phyloP scores from a whole-genome alignment of 2,888 invertebrate species.

The Blastobasis adustella region DNA sequence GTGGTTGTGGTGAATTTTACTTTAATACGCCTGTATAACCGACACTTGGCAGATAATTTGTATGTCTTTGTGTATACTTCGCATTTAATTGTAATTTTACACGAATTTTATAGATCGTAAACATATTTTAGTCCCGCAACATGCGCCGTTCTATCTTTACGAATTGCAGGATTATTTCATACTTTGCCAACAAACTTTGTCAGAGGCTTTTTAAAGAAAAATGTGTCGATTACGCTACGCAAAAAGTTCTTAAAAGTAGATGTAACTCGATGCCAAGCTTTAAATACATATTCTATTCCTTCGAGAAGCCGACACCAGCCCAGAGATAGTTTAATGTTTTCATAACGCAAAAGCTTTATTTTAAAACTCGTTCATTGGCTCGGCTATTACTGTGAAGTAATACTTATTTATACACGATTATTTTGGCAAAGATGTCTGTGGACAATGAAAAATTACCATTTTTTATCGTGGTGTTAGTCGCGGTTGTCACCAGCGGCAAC shows the following conservation, averaged over 20 bases:
- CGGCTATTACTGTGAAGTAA: slow-evolving; percentile 20
- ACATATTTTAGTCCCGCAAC: no score
- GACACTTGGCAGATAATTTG: no score
- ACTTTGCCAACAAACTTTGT: no score
- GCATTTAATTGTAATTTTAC: no score
- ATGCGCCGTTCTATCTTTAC: no score
- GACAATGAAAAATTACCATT: slow-evolving; percentile 33
- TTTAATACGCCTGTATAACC: no score
- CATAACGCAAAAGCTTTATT: slow-evolving; percentile 8
- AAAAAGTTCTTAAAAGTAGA: not conserved
- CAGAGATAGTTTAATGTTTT: slow-evolving; percentile 15
- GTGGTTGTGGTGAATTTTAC: no score
- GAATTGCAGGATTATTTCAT: no score
- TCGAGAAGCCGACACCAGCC: slow-evolving; percentile 1
- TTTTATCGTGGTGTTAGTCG: slow-evolving; percentile 6
- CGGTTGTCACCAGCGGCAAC: slow-evolving; percentile 8
- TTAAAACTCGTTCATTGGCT: slow-evolving; percentile 11
- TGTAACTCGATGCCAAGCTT: not conserved
- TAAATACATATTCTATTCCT: not conserved
- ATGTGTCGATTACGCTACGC: no score
- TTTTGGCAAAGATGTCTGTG: slow-evolving; percentile 26
- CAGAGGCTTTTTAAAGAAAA: no score
- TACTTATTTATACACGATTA: slow-evolving; percentile 31
- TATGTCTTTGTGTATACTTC: no score
- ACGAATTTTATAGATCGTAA: no score